A percentile compares a stretch with the other conserved stretches of the same genome.
phyloP scores from a whole-genome alignment of 2,797 vertebrate species.

The Pseudochirops corinnae region DNA sequence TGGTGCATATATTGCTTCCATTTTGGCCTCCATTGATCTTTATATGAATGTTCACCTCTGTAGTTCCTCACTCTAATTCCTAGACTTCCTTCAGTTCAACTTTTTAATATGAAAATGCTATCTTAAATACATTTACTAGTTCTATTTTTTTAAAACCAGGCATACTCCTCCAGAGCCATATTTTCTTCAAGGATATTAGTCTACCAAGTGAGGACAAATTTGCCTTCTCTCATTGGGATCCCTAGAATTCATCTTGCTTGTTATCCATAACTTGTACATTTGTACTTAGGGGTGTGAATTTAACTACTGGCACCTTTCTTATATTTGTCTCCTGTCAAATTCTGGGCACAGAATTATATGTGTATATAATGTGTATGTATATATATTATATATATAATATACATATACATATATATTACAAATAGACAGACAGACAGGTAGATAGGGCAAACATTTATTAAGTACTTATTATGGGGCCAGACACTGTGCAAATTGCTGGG shows the following conservation, averaged over 20 bases:
- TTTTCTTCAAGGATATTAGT: not conserved
- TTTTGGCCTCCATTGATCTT: not conserved
- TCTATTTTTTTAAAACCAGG: not conserved
- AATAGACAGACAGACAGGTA: not conserved
- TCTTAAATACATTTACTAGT: not conserved
- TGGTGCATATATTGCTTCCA: not conserved
- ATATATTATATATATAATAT: not conserved
- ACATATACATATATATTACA: not conserved
- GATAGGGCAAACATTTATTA: not conserved
- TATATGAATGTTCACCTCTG: not conserved
- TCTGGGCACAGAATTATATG: not conserved
- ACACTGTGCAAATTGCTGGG: not conserved
- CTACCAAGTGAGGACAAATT: not conserved
- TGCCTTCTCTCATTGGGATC: not conserved
- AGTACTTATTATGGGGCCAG: not conserved
- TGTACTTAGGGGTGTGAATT: not conserved
- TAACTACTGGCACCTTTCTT: not conserved
- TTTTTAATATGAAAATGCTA: not conserved
- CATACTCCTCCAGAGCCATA: not conserved
- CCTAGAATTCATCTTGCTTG: not conserved
- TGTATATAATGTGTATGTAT: not conserved
- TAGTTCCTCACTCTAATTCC: not conserved
- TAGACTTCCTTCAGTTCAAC: not conserved
- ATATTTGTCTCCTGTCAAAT: not conserved
- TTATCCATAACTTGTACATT: not conserved